Conservation (phyloP, 2,797 vertebrate species). For the Cirrhinus molitorella region DNA sequence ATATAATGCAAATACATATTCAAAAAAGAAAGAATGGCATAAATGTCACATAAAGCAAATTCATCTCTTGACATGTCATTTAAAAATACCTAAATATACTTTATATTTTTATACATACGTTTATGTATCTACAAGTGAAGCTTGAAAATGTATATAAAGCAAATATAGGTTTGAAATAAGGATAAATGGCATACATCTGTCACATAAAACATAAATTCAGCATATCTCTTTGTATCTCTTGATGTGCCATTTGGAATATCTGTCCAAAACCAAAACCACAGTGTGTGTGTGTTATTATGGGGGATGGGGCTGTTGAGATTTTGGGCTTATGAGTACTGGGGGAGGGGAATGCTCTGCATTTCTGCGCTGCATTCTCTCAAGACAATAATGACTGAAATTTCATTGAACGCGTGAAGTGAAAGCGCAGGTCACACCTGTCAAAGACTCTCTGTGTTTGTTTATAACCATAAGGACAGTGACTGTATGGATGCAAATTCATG, state of each 20-base stretch:
- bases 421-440: slow-evolving; percentile 11
- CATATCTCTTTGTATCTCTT: not conserved
- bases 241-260: not conserved
- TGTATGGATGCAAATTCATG: not conserved
- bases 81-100: too few species aligned
- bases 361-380: slow-evolving; percentile 25
- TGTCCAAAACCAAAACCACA: slow-evolving; percentile 14
- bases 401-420: slow-evolving; percentile 3
- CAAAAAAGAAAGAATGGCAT: not conserved
- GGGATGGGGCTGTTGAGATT: slow-evolving; percentile 44
- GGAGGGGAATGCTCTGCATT: slow-evolving; percentile 41
- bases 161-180: not conserved
- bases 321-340: slow-evolving; percentile 45
- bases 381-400: slow-evolving; percentile 53
- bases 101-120: too few species aligned
- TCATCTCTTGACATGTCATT: too few species aligned
- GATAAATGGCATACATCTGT: not conserved
- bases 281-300: slow-evolving; percentile 49
- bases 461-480: not conserved
- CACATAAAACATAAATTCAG: not conserved
- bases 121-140: too few species aligned
- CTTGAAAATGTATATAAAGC: not conserved
- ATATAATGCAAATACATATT: not conserved
- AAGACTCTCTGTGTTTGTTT: slow-evolving; percentile 8
- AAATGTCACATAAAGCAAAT: not conserved